phyloP scores from a whole-genome alignment of 2,113 vertebrate species.

The Puntigrus tetrazona region DNA sequence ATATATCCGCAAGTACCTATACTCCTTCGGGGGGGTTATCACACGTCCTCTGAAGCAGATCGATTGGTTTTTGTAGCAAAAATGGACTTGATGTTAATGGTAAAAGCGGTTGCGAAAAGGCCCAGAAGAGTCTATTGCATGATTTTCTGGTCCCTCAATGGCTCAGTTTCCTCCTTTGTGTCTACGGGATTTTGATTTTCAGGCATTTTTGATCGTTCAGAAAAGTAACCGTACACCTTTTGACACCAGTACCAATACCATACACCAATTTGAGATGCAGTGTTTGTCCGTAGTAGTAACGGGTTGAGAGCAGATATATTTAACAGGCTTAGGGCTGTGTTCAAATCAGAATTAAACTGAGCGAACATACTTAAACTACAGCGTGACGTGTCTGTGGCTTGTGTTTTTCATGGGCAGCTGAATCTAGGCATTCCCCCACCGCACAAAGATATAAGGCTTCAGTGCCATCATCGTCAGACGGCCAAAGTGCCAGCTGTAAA shows the following conservation, averaged over 20 bases:
- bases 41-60: too few species aligned
- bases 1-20: too few species aligned
- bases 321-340: background rate
- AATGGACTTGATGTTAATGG: too few species aligned
- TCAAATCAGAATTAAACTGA: background rate
- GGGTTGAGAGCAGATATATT: background rate
- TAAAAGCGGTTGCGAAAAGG: background rate
- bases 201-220: background rate
- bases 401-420: background rate
- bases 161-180: background rate
- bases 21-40: too few species aligned
- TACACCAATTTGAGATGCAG: background rate
- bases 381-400: background rate
- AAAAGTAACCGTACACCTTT: background rate
- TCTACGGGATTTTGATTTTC: background rate
- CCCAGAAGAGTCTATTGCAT: background rate
- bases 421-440: conserved; percentile 8
- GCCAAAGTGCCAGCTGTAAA: conserved; percentile 40
- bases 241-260: too few species aligned
- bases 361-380: background rate
- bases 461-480: conserved; percentile 58
- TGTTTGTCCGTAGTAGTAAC: background rate
- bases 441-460: conserved; percentile 30
- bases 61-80: too few species aligned
- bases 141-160: background rate